These are phyloP conservation scores for Brienomyrus brachyistius DNA, from an alignment of 2,113 vertebrate species.

Conservation along the genomic window DNA sequence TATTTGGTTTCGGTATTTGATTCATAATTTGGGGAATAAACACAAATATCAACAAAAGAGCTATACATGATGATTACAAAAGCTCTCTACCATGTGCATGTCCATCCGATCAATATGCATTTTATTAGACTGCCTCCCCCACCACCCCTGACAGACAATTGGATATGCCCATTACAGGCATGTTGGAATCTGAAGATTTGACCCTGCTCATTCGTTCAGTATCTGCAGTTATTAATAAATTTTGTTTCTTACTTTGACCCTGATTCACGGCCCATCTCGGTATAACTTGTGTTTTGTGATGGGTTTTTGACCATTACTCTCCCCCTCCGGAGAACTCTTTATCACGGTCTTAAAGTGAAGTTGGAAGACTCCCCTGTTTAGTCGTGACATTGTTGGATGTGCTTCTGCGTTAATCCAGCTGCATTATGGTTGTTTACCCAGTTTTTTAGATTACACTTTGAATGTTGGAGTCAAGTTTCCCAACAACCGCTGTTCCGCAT, in stretches of 20 bases:
- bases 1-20: not conserved
- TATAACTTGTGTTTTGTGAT: slow-evolving; percentile 1
- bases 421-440: not conserved
- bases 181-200: not conserved
- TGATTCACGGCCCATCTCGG: slow-evolving; percentile 5
- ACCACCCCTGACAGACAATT: slow-evolving; percentile 12
- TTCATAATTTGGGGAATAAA: not conserved
- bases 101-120: slow-evolving; percentile 16
- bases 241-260: not conserved
- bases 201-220: not conserved
- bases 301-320: not conserved
- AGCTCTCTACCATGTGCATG: not conserved
- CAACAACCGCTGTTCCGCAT: not conserved
- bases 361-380: not conserved
- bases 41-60: not conserved
- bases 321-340: not conserved
- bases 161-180: slow-evolving; percentile 6
- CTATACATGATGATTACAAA: not conserved
- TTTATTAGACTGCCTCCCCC: slow-evolving; percentile 19
- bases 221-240: not conserved
- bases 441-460: not conserved
- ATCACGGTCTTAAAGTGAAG: not conserved
- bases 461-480: not conserved
- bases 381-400: not conserved
- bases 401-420: not conserved